Percentiles rank a stretch among this genome's conserved stretches.
Evolutionary conservation across 2,888 invertebrate genomes (phyloP).

Genomic region (Hoplodrina blanda): DNA sequence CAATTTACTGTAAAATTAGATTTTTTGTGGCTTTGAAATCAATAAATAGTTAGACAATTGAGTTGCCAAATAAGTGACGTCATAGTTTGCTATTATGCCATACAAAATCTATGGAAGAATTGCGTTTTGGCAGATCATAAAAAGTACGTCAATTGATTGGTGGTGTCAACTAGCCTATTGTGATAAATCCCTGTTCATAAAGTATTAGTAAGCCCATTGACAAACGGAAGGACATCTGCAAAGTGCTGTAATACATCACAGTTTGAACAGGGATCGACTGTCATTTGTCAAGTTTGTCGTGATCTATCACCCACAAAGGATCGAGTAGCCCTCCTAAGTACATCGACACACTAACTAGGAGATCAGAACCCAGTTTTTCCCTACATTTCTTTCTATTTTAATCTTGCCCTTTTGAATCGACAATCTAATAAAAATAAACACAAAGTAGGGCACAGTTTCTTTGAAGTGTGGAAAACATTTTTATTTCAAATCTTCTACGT

Average conservation of each 20-base stretch:
- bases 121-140: too few species aligned
- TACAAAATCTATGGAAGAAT: too few species aligned
- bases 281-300: constrained; percentile 44
- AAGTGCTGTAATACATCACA: constrained; percentile 29
- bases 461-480: constrained; percentile 14
- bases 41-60: too few species aligned
- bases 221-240: not conserved
- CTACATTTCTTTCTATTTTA: constrained; percentile 49
- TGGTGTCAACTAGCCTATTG: too few species aligned
- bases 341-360: constrained; percentile 8
- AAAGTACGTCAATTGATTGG: too few species aligned
- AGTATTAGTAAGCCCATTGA: not conserved
- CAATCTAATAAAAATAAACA: constrained; percentile 39
- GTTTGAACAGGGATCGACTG: constrained; percentile 2
- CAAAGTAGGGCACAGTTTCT: constrained; percentile 34
- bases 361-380: constrained; percentile 26
- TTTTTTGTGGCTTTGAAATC: too few species aligned
- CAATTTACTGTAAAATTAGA: too few species aligned
- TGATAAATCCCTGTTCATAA: not conserved
- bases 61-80: too few species aligned
- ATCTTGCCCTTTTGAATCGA: constrained; percentile 41
- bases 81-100: too few species aligned
- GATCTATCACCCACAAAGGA: constrained; percentile 25
- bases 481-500: constrained; percentile 11
- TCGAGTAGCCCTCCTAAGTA: constrained; percentile 5